Evolutionary conservation across 2,888 invertebrate species (phyloP).

Genomic region (Ophion obscuratus): DNA sequence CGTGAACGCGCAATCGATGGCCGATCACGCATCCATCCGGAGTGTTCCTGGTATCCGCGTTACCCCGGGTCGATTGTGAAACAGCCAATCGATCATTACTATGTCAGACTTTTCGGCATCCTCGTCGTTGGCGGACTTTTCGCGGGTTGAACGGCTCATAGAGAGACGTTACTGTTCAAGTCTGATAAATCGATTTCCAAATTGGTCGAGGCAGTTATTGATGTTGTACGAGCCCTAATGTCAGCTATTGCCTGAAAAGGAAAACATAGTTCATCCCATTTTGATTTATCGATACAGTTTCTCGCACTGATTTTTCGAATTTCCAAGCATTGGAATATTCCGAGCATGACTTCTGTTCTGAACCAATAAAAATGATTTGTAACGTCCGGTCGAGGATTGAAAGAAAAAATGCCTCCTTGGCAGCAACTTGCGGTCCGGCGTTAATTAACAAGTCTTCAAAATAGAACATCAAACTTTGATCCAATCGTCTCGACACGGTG

Average conservation of each 20-base stretch:
- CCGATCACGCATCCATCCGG: background rate
- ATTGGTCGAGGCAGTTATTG: background rate
- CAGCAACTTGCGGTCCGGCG: background rate
- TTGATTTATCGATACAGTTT: no score
- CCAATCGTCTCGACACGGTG: no score
- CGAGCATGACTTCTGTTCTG: background rate
- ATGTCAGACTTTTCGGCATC: background rate
- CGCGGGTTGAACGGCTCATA: constrained; percentile 31
- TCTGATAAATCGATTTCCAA: no score
- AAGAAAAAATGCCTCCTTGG: background rate
- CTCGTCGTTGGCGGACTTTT: constrained; percentile 14
- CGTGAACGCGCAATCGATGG: background rate
- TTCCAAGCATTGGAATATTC: no score
- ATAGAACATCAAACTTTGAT: background rate
- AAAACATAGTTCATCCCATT: no score
- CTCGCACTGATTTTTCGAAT: background rate
- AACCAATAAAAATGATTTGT: constrained; percentile 29
- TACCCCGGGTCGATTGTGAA: constrained; percentile 1
- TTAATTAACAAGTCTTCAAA: constrained; percentile 10
- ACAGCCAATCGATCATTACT: constrained; percentile 44
- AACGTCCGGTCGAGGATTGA: constrained; percentile 13
- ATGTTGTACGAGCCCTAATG: background rate
- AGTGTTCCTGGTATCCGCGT: background rate
- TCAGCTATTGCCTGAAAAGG: no score
- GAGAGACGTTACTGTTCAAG: background rate